Base-by-base conservation (phyloP, 2,113 vertebrate species). In the Corythoichthys haematopterus region DNA sequence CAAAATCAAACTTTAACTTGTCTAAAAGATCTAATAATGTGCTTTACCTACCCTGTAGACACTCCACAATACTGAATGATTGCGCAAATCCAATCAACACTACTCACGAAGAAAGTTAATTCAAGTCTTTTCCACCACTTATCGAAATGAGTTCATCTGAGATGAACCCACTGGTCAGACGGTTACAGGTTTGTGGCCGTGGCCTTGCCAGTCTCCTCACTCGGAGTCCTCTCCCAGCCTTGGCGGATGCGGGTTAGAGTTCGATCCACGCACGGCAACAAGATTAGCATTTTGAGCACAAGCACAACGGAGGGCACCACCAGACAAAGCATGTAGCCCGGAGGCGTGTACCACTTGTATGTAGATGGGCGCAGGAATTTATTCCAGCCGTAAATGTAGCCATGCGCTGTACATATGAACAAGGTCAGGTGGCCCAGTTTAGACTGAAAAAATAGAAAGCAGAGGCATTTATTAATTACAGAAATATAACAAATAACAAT, bases 371-470 rank as follows among this genome's bases (percentile, higher is more conserved):
- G 13, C 37, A 98, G 86, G 82, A 98, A 96, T 67, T 62, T 86
- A 13, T 92, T 89, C 81, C 94, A 93, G 11, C 94, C 94, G 0
- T 94, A 97, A 46, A 94, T 60, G 71, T 97, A 69, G 0, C 93
- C 88, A 35, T 98, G 96, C 0, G 88, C 84, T 0, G 94, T 97
- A 80, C 94, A 97, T 12, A 97, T 78, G 69, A 91, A 64, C 84
- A 99, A 70, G 2, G 94, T 92, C 71, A 96, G 68, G 68, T 95
- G 93, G 68, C 96, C 97, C 43, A 99, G 88, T 83, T 95, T 97
- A 65, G 93, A 98, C 96, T 97, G 85, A 64, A 46, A 79, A 71
- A 16, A 2, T 16, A 15, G 60, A 63, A 14, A 68, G 10, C 40
- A 45, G 4, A 20, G 9, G 58, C 57, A 60, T 37, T 37, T 36